These are phyloP conservation scores for Coenonympha glycerion DNA, from an alignment of 2,888 invertebrate species.

Conservation along the genomic window DNA sequence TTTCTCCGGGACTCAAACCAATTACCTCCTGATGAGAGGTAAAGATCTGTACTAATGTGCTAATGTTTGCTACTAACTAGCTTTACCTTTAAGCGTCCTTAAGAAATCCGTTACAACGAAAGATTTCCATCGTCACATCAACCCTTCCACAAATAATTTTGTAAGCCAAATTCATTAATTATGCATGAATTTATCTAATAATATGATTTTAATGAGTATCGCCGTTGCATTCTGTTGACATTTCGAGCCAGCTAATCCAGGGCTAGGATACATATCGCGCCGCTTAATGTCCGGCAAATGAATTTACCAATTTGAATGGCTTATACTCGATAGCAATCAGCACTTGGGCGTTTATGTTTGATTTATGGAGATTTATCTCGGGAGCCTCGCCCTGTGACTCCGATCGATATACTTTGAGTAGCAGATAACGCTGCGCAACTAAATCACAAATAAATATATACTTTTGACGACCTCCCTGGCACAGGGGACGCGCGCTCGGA, in stretches of 20 bases:
- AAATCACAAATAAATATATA: too few relatives aligned
- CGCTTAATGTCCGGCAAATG: slow-evolving; percentile 8
- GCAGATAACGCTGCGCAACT: slow-evolving; percentile 1
- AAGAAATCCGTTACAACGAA: too few relatives aligned
- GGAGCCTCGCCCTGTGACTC: slow-evolving; percentile 5
- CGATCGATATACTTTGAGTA: neutral
- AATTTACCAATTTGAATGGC: slow-evolving; percentile 10
- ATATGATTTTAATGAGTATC: slow-evolving; percentile 5
- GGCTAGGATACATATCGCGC: slow-evolving; percentile 11
- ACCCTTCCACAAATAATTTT: neutral
- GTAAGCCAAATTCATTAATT: neutral
- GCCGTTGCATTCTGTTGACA: slow-evolving; percentile 2
- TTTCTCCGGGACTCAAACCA: too few relatives aligned
- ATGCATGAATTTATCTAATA: neutral
- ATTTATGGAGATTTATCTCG: slow-evolving; percentile 9
- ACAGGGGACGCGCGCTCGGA: too few relatives aligned
- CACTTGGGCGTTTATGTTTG: slow-evolving; percentile 9
- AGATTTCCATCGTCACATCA: too few relatives aligned
- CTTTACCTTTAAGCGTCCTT: too few relatives aligned
- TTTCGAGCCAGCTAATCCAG: slow-evolving; percentile 6
- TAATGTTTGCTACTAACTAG: too few relatives aligned
- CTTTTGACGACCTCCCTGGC: too few relatives aligned
- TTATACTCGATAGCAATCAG: slow-evolving; percentile 15
- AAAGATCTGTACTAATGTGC: too few relatives aligned
- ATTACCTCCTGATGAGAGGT: too few relatives aligned